phyloP scores from a whole-genome alignment of 1,140 invertebrate species.

The Telenomus remus region DNA sequence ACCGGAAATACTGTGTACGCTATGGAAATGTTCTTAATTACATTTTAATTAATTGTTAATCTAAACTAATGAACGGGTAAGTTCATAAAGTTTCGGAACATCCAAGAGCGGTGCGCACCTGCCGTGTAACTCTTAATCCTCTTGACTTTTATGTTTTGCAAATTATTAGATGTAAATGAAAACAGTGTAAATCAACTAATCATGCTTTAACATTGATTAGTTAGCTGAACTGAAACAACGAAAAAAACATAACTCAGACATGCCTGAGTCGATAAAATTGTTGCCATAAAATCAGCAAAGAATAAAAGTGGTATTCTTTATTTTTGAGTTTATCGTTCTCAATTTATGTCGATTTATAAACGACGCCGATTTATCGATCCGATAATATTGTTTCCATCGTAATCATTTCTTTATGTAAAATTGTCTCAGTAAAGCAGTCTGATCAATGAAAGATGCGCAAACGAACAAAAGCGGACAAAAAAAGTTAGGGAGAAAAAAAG shows the following conservation, averaged over 20 bases:
- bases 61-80: slow-evolving; percentile 29
- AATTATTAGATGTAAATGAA: too few species aligned
- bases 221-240: too few species aligned
- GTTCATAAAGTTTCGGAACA: slow-evolving; percentile 28
- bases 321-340: too few species aligned
- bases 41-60: slow-evolving; percentile 52
- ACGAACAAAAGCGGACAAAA: neutral
- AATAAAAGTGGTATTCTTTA: too few species aligned
- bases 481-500: neutral
- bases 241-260: too few species aligned
- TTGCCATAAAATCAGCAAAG: too few species aligned
- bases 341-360: too few species aligned
- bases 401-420: neutral
- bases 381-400: too few species aligned
- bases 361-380: too few species aligned
- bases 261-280: too few species aligned
- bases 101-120: slow-evolving; percentile 29
- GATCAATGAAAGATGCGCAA: neutral
- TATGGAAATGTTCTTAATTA: slow-evolving; percentile 38
- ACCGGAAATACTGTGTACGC: slow-evolving; percentile 26
- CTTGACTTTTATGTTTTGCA: slow-evolving; percentile 28
- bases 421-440: neutral
- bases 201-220: too few species aligned
- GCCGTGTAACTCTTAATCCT: slow-evolving; percentile 29
- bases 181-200: too few species aligned